Base-by-base conservation (phyloP, 2,888 invertebrate genomes). In the Acheta domesticus region DNA sequence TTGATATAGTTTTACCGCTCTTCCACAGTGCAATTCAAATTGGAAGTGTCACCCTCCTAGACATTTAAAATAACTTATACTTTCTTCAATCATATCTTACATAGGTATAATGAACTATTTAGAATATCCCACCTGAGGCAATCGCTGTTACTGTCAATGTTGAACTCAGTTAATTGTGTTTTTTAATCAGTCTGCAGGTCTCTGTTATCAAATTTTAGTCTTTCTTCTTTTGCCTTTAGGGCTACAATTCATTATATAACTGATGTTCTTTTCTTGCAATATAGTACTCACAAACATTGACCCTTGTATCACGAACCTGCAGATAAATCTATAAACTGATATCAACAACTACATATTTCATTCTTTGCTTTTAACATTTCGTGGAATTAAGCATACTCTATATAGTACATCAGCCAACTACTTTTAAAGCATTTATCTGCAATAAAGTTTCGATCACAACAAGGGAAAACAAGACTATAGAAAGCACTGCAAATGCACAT, bases 41-140 rank as follows among this genome's bases (percentile, higher is more conserved):
- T 62, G n/a, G n/a, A 62, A 62, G 14, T 19, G 19, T 19, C 19
- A 62, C 62, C 19, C 62, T 23, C 23, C 23, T 23, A 36, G 36
- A 36, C 8, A 36, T 36, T 14, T 12, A 5, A 62, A 62, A 62
- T 62, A 19, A 14, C 14, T 62, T 62, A 62, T 62, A 14, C 62
- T n/a, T 62, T 16, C n/a, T 62, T 62, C n/a, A 62, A 62, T 19
- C n/a, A 12, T 62, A 19, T 62, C 62, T 62, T 14, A 62, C 36
- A 62, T 14, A 62, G 14, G n/a, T 62, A 62, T 3, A 62, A 62
- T 62, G n/a, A 62, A 62, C 62, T 62, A 62, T 62, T 62, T 62
- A 62, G 62, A 62, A 62, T 62, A 62, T 62, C 62, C 16, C 62
- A 62, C n/a, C 62, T 62, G 62, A 62, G 62, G 62, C 62, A 62